Base-by-base conservation (phyloP, 64 coral and sea anemone species). In the Actinia equina region DNA sequence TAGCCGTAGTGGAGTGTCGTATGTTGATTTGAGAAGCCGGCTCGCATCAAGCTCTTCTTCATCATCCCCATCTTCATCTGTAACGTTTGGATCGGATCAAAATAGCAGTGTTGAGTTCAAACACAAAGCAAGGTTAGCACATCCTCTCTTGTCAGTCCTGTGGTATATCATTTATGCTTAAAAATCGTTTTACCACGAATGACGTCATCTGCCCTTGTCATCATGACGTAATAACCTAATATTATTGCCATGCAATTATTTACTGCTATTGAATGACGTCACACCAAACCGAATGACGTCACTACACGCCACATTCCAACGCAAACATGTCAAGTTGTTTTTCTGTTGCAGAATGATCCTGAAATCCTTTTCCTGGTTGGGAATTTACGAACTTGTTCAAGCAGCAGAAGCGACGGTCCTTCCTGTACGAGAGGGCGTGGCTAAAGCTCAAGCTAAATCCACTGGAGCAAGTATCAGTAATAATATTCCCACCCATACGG, bases 401-500 rank as follows among this genome's bases (percentile, higher is more conserved):
- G 88, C 91, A 58, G 90, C 94, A 37, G 94, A 96, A 37, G 94
- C 94, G 3, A 93, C 94, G 15, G 92, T 96, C n/a, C 56, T 96
- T 22, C 94, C 94, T 51, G 94, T 96, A 19, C 84, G 94, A 44
- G 94, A 90, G 56, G 94, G 94, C n/a, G 94, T 96, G 43, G 91
- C 91, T 55, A 96, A 96, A 90, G 89, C 94, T 20, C 94, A 96
- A 86, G 86, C 92, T 22, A 87, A 90, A n/a, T 93, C 94, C 18
- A 93, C 94, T 56, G 91, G 94, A 11, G 88, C 91, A 11, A 93
- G 88, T 44, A 85, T 93, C 2, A 96, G 91, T 26, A 96, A 93
- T 43, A 96, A 80, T 59, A 11, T 96, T 5, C 90, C 94, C 0
- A 87, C 83, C 57, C 80, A 88, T 57, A 92, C 86, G 52, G 86